Conservation (phyloP, 2,888 invertebrate species). For the Rotaria sp. region DNA sequence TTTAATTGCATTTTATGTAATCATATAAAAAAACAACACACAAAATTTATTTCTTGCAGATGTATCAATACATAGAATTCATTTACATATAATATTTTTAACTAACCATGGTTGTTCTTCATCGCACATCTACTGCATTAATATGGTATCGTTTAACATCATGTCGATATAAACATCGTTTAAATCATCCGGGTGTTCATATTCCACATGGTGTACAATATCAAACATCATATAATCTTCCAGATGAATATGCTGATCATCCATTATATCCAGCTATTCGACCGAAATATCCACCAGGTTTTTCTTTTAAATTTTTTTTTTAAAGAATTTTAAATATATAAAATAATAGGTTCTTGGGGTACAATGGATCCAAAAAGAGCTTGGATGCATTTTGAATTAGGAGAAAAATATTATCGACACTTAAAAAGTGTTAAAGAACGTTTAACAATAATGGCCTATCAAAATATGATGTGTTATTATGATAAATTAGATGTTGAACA, state of each 20-base stretch:
- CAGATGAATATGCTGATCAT: constrained; percentile 36
- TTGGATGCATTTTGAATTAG: constrained; percentile 37
- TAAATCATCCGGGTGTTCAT: constrained; percentile 40
- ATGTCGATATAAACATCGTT: constrained; percentile 31
- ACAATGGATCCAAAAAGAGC: constrained; percentile 33
- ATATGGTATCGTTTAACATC: not conserved
- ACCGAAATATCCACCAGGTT: constrained; percentile 37
- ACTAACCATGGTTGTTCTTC: not conserved
- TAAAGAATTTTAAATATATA: not conserved
- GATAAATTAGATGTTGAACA: constrained; percentile 39
- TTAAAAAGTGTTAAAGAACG: constrained; percentile 39
- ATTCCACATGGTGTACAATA: constrained; percentile 31
- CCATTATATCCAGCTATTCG: constrained; percentile 35
- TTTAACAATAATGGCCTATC: constrained; percentile 35
- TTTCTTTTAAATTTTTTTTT: not conserved
- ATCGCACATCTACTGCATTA: not conserved
- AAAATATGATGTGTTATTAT: constrained; percentile 33
- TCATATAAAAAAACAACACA: not conserved
- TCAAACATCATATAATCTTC: constrained; percentile 12
- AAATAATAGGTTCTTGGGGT: not conserved
- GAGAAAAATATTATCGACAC: constrained; percentile 34
- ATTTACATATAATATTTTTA: not conserved
- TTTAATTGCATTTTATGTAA: not conserved
- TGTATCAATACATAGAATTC: not conserved
- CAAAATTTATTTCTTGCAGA: not conserved